Conservation (phyloP, 2,797 vertebrate genomes). For the Chaenodraco wilsoni region DNA sequence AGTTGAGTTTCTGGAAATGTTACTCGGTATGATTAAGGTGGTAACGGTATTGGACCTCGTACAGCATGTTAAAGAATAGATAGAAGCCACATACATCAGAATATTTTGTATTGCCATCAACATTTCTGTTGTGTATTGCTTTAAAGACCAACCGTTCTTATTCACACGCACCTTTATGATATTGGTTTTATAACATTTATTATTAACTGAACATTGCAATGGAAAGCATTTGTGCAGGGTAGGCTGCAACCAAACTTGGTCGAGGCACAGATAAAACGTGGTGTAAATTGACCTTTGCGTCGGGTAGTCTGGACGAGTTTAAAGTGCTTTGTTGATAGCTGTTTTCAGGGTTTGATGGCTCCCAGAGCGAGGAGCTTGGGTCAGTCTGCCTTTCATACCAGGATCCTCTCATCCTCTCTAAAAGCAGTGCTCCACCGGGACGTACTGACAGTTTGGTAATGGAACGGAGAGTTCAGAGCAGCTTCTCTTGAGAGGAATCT, state of each 20-base stretch:
- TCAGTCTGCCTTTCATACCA: slow-evolving; percentile 59
- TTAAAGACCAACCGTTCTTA: neutral
- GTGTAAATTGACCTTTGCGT: slow-evolving; percentile 43
- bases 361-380: slow-evolving; percentile 41
- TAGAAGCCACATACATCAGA: too few species aligned
- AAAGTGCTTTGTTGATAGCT: slow-evolving; percentile 35
- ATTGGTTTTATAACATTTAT: neutral
- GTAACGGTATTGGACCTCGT: too few species aligned
- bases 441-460: slow-evolving; percentile 63
- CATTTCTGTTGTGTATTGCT: neutral
- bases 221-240: too few species aligned
- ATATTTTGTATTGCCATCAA: neutral
- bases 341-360: slow-evolving; percentile 48
- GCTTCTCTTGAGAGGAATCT: slow-evolving; percentile 49
- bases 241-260: neutral
- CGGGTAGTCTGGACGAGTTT: slow-evolving; percentile 29
- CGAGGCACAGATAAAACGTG: slow-evolving; percentile 26
- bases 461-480: slow-evolving; percentile 54
- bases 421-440: slow-evolving; percentile 58
- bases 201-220: neutral
- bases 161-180: neutral
- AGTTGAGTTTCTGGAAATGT: too few species aligned
- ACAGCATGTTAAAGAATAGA: too few species aligned
- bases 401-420: slow-evolving; percentile 51
- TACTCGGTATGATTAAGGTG: too few species aligned